Evolutionary conservation across 2,888 invertebrate genomes (phyloP), one percentile per base, ranked within the genome.

Genomic region (Drosophila neoperkinsi): DNA sequence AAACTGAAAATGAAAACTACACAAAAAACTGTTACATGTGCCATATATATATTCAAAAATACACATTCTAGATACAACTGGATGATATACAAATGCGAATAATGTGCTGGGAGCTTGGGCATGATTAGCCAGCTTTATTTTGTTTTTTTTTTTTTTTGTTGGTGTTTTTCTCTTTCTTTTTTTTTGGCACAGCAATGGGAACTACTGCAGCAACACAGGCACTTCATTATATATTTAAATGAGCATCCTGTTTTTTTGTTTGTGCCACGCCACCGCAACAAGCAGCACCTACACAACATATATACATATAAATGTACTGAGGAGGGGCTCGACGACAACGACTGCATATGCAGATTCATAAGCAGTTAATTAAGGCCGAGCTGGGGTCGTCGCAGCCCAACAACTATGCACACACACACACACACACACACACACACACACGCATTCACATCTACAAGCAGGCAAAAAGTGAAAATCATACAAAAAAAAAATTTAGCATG

Each of bases 181-280:
- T 33, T 59, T 41, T 71, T 51, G 46, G 56, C 53, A 62, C 36
- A 74, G 58, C 74, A 71, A 75, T 80, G 63, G 64, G 68, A 71
- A 52, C 77, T 64, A 68, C 76, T 66, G 83, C 79, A 82, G 78
- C 79, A 84, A 85, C 86, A 87, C 88, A 82, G 81, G 78, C 91
- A 91, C 87, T 87, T 87, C 87, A 87, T 87, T 87, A 88, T 91
- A 91, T 88, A 88, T 88, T 88, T 88, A 88, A 88, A 88, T 88
- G 88, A 88, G 91, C 91, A 88, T 88, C 91, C 88, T 91, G 88
- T 82, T 79, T 83, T 52, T 66, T 51, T 64, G 38, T 65, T 64
- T 58, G 49, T 77, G 68, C 67, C 59, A 82, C 79, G 61, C 81
- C 73, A 68, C 70, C 74, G 81, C 87, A 72, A 65, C 71, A 72